Evolutionary conservation across 2,888 invertebrate genomes (phyloP).

Genomic region (Schrankia costaestrigalis): DNA sequence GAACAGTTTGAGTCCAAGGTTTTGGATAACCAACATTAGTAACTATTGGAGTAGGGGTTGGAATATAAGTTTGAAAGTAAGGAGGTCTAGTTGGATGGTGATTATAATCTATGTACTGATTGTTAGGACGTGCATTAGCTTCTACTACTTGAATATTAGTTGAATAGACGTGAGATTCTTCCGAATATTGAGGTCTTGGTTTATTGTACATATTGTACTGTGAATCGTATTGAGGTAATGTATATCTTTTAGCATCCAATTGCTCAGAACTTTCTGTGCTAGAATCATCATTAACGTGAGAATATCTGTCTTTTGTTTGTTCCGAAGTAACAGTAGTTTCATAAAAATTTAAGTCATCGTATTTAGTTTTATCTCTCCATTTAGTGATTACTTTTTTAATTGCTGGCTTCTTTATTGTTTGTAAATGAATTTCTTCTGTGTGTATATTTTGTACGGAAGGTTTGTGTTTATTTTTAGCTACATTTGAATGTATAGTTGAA

Average conservation of each 20-base stretch:
- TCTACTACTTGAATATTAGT: conserved; percentile 21
- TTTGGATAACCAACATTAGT: conserved; percentile 69
- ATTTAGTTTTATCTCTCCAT: conserved; percentile 75
- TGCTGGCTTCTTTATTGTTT: conserved; percentile 45
- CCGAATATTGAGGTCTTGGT: conserved; percentile 48
- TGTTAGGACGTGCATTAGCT: too few relatives aligned
- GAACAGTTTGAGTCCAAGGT: conserved; percentile 46
- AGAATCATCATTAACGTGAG: conserved; percentile 32
- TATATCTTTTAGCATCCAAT: conserved; percentile 34
- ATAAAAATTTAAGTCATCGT: conserved; percentile 65
- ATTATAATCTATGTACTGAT: conserved; percentile 7
- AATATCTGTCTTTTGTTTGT: conserved; percentile 28
- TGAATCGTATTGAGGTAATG: conserved; percentile 19
- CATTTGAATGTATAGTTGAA: conserved; percentile 17
- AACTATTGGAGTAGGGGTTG: conserved; percentile 62
- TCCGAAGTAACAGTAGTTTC: conserved; percentile 48
- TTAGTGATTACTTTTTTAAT: conserved; percentile 75
- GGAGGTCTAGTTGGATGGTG: conserved; percentile 50
- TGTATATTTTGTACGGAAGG: conserved; percentile 15
- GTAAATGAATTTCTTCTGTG: conserved; percentile 8
- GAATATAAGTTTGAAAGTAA: conserved; percentile 55
- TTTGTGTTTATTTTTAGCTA: conserved; percentile 32
- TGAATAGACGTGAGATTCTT: conserved; percentile 53
- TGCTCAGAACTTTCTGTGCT: conserved; percentile 36
- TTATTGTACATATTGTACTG: conserved; percentile 40